A percentile compares a stretch with the other conserved stretches of the same genome.
These are phyloP conservation scores for Microctonus aethiopoides DNA, from an alignment of 2,888 invertebrate species.

Conservation along the genomic window DNA sequence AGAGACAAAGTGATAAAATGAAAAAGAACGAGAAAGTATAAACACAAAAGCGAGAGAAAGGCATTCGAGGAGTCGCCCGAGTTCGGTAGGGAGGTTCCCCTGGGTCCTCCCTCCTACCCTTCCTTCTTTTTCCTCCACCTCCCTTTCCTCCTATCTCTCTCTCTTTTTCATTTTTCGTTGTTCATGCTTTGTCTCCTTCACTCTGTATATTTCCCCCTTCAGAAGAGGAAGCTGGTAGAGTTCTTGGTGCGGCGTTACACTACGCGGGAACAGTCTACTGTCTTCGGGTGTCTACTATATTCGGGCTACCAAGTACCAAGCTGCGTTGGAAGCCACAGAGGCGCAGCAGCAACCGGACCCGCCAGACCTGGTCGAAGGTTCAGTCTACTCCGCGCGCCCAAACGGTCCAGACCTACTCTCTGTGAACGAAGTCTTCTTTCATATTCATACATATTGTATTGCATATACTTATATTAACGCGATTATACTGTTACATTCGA, in stretches of 20 bases:
- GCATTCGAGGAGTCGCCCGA: slow-evolving; percentile 42
- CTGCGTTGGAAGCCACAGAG: slow-evolving; percentile 48
- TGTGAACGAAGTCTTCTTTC: slow-evolving; percentile 29
- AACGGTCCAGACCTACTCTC: slow-evolving; percentile 66
- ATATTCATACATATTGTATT: slow-evolving; percentile 5
- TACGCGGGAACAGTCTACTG: slow-evolving; percentile 59
- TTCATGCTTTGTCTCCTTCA: slow-evolving; percentile 4
- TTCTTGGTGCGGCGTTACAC: slow-evolving; percentile 59
- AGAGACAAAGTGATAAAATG: slow-evolving; percentile 24
- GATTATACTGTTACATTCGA: neutral
- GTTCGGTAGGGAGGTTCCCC: slow-evolving; percentile 66
- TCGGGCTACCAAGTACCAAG: slow-evolving; percentile 59
- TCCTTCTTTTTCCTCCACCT: slow-evolving; percentile 16
- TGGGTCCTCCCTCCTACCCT: slow-evolving; percentile 35
- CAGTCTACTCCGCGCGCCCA: slow-evolving; percentile 68
- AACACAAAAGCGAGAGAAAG: slow-evolving; percentile 22
- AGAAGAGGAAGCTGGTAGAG: slow-evolving; percentile 39
- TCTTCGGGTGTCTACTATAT: slow-evolving; percentile 65
- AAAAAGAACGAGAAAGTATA: neutral
- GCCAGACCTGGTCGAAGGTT: slow-evolving; percentile 54
- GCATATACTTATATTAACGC: neutral
- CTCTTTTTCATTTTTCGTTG: slow-evolving; percentile 8
- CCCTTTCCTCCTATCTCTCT: slow-evolving; percentile 8
- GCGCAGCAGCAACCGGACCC: slow-evolving; percentile 43
- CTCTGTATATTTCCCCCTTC: slow-evolving; percentile 23